Percentiles rank a stretch among this genome's conserved stretches.
Conservation (phyloP, 2,113 vertebrate species). For the Hyla sarda region DNA sequence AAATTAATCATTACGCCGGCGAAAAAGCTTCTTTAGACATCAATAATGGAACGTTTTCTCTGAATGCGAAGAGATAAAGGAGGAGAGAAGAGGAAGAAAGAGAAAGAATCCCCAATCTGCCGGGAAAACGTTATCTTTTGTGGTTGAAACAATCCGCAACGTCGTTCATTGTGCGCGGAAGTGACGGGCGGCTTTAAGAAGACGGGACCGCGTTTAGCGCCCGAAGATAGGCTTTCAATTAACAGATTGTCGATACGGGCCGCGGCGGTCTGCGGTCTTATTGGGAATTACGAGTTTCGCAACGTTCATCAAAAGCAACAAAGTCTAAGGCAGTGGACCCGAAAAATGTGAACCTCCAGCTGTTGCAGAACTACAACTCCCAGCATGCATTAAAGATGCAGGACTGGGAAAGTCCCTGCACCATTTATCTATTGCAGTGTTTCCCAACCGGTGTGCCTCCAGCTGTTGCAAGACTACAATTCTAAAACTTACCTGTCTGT, state of each 20-base stretch:
- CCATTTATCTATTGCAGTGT: background rate
- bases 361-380: too few species aligned
- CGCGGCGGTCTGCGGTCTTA: background rate
- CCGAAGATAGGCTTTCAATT: conserved; percentile 36
- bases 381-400: background rate
- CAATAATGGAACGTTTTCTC: conserved; percentile 70
- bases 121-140: conserved; percentile 45
- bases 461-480: too few species aligned
- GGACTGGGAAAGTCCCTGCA: background rate
- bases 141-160: conserved; percentile 21
- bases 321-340: too few species aligned
- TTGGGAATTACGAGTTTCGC: background rate
- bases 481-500: too few species aligned
- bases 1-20: conserved; percentile 74
- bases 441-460: too few species aligned
- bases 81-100: conserved; percentile 34
- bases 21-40: conserved; percentile 74
- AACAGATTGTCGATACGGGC: background rate
- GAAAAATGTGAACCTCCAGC: too few species aligned
- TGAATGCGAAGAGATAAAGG: conserved; percentile 68
- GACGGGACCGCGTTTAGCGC: conserved; percentile 1
- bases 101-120: conserved; percentile 59
- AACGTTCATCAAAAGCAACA: background rate
- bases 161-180: conserved; percentile 6
- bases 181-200: background rate